Evolutionary conservation across 2,113 vertebrate genomes (phyloP).

Genomic region (Ophiodon elongatus): DNA sequence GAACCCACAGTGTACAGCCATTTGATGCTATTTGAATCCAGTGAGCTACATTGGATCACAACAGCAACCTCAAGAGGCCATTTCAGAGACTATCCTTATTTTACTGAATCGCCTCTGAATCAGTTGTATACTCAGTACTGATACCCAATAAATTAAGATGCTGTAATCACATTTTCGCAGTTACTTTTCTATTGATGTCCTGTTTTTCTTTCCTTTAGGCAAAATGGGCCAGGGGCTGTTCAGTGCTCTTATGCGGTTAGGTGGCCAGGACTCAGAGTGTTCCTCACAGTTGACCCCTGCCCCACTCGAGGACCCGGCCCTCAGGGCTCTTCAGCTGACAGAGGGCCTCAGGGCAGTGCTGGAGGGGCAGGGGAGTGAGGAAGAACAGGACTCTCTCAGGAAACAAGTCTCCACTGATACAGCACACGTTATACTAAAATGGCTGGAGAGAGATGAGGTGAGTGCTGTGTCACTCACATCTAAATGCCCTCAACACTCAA

Average conservation of each 20-base stretch:
- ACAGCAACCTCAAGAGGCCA: slow-evolving; percentile 50
- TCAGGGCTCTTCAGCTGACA: slow-evolving; percentile 87
- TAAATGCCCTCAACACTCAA: neutral
- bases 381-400: slow-evolving; percentile 82
- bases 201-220: slow-evolving; percentile 74
- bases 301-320: slow-evolving; percentile 44
- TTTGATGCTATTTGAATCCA: slow-evolving; percentile 45
- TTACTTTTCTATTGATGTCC: neutral
- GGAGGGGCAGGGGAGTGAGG: slow-evolving; percentile 84
- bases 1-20: slow-evolving; percentile 33
- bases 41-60: slow-evolving; percentile 5
- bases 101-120: neutral
- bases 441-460: slow-evolving; percentile 87
- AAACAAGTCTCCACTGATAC: slow-evolving; percentile 87
- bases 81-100: neutral
- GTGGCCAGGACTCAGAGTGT: slow-evolving; percentile 69
- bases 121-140: neutral
- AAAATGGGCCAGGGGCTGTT: slow-evolving; percentile 81
- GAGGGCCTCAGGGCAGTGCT: slow-evolving; percentile 88
- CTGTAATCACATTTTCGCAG: neutral
- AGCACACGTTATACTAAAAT: slow-evolving; percentile 83
- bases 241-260: slow-evolving; percentile 77
- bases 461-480: slow-evolving; percentile 61
- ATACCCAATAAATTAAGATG: neutral
- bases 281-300: slow-evolving; percentile 27